A percentile compares a stretch with the other conserved stretches of the same genome.
Evolutionary conservation across 2,113 vertebrate genomes (phyloP).

Genomic region (Coreoperca whiteheadi): DNA sequence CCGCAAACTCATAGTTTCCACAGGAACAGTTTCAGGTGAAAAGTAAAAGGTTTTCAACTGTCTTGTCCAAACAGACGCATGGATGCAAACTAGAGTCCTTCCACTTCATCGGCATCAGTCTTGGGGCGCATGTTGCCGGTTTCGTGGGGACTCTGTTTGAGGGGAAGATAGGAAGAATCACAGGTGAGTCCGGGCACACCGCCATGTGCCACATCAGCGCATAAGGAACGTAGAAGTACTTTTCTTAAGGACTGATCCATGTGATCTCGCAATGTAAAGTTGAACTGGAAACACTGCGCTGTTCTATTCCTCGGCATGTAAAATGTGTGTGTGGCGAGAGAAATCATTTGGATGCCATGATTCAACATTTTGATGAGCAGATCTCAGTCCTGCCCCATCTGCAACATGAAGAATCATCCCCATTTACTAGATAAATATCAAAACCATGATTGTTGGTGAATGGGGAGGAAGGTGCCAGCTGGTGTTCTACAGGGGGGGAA

Average conservation of each 20-base stretch:
- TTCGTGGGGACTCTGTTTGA: slow-evolving; percentile 91
- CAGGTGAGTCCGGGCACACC: slow-evolving; percentile 85
- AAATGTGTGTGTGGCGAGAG: not conserved
- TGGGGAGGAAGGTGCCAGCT: not conserved
- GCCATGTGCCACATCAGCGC: too few species aligned
- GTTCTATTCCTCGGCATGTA: not conserved
- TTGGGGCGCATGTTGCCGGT: slow-evolving; percentile 93
- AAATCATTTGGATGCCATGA: not conserved
- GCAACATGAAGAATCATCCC: not conserved
- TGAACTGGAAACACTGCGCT: not conserved
- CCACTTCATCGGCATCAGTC: slow-evolving; percentile 94
- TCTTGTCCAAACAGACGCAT: slow-evolving; percentile 79
- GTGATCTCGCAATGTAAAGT: not conserved
- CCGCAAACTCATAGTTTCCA: not conserved
- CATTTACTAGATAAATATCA: not conserved
- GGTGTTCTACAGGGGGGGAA: slow-evolving; percentile 5
- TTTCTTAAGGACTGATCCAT: not conserved
- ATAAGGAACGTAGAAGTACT: not conserved
- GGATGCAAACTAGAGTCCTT: slow-evolving; percentile 88
- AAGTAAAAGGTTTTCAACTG: not conserved
- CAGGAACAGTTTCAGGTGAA: not conserved
- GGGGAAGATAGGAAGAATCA: slow-evolving; percentile 93
- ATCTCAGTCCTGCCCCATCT: not conserved
- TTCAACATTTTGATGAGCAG: not conserved
- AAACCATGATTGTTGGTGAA: not conserved